Conservation (phyloP, 2,797 vertebrate species). For the Sebastes kiyomatsui region DNA sequence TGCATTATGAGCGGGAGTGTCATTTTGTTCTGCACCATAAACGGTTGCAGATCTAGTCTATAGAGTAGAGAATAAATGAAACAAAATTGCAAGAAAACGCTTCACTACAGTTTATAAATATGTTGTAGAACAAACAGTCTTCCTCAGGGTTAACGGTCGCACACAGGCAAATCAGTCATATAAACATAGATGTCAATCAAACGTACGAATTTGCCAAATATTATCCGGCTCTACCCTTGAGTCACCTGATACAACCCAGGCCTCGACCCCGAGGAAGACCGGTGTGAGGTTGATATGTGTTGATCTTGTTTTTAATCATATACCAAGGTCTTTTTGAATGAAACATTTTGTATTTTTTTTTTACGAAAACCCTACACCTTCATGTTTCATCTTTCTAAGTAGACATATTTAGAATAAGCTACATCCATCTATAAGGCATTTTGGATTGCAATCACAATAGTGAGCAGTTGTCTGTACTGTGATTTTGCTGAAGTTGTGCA, state of each 20-base stretch:
- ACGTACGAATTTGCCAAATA: not conserved
- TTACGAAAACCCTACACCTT: too few species aligned
- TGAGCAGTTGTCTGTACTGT: not conserved
- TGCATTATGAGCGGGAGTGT: not conserved
- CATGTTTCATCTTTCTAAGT: not conserved
- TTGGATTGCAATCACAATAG: not conserved
- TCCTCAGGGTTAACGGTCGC: not conserved
- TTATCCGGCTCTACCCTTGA: not conserved
- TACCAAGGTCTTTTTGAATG: too few species aligned
- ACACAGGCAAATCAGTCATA: not conserved
- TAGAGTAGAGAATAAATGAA: not conserved
- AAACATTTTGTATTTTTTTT: too few species aligned
- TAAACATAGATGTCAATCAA: not conserved
- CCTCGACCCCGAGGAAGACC: not conserved
- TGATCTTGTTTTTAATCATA: not conserved
- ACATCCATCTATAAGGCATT: not conserved
- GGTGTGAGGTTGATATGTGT: not conserved
- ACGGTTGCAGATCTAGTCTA: not conserved
- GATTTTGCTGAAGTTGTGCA: not conserved
- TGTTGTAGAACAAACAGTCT: not conserved
- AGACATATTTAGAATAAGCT: not conserved
- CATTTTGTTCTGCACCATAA: not conserved
- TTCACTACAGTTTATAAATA: not conserved
- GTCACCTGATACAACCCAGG: not conserved
- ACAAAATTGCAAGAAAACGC: not conserved